A percentile compares a stretch with the other conserved stretches of the same genome.
Conservation (phyloP, 2,797 vertebrate genomes). For the Bufotes viridis region DNA sequence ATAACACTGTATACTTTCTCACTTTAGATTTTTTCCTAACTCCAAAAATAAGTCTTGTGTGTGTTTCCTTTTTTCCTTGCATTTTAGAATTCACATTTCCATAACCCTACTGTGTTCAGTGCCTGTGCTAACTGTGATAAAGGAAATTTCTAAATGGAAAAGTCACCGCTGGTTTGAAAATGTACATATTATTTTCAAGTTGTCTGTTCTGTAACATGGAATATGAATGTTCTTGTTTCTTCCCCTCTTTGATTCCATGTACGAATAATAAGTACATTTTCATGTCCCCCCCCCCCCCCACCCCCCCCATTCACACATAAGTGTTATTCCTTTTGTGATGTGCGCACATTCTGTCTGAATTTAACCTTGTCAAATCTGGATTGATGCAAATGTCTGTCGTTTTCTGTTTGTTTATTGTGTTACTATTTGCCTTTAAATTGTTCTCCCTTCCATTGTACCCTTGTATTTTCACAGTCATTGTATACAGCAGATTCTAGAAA, state of each 20-base stretch:
- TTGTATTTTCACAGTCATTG: constrained; percentile 92
- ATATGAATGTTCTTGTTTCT: constrained; percentile 29
- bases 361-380: constrained; percentile 4
- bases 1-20: background rate
- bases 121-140: constrained; percentile 33
- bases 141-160: constrained; percentile 18
- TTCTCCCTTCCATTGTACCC: constrained; percentile 82
- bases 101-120: constrained; percentile 48
- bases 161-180: constrained; percentile 28
- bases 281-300: background rate
- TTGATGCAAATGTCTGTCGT: constrained; percentile 55
- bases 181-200: constrained; percentile 37
- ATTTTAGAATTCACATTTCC: constrained; percentile 34
- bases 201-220: background rate
- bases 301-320: background rate
- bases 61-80: background rate
- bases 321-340: constrained; percentile 13
- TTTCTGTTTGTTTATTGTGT: constrained; percentile 69
- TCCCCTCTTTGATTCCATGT: constrained; percentile 30
- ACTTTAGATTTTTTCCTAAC: background rate
- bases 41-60: constrained; percentile 1
- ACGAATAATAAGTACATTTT: constrained; percentile 52
- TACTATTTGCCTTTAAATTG: constrained; percentile 82
- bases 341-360: constrained; percentile 17
- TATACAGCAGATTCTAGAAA: constrained; percentile 99